These are phyloP conservation scores for Miltochrista miniata DNA, from an alignment of 2,888 invertebrate species.

Conservation along the genomic window DNA sequence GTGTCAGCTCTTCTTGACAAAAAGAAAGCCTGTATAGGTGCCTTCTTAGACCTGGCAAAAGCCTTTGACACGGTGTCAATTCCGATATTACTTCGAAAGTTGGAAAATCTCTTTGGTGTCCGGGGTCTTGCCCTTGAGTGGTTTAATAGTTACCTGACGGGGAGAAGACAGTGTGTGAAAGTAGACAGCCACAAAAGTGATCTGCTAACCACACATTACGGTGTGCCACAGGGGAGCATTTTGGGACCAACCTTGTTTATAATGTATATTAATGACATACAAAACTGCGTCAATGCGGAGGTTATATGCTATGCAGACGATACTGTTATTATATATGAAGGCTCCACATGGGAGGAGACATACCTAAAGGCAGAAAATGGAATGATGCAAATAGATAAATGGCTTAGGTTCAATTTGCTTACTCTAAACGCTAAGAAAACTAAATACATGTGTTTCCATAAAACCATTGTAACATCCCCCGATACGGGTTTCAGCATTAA, in stretches of 20 bases:
- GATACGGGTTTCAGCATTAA: not conserved
- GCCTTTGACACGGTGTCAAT: not conserved
- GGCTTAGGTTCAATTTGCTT: not conserved
- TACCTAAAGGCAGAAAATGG: not conserved
- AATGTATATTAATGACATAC: conserved; percentile 7
- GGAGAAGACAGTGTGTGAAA: conserved; percentile 1
- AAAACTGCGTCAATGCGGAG: not conserved
- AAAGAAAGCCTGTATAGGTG: not conserved
- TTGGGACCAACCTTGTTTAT: conserved; percentile 9
- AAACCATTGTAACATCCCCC: not conserved
- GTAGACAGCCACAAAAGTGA: not conserved
- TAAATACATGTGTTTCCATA: not conserved
- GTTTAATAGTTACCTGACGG: conserved; percentile 5
- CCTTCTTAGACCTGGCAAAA: not conserved
- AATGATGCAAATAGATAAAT: not conserved
- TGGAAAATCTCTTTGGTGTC: conserved; percentile 5
- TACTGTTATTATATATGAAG: not conserved
- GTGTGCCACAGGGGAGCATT: conserved; percentile 12
- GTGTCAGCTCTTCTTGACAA: not conserved
- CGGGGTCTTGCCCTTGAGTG: not conserved
- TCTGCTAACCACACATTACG: not conserved
- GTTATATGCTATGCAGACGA: conserved; percentile 6
- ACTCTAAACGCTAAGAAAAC: not conserved
- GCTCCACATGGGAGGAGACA: not conserved
- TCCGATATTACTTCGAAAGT: conserved; percentile 1